Base-by-base conservation (phyloP, 2,888 invertebrate species). In the Phyllotreta cruciferae region DNA sequence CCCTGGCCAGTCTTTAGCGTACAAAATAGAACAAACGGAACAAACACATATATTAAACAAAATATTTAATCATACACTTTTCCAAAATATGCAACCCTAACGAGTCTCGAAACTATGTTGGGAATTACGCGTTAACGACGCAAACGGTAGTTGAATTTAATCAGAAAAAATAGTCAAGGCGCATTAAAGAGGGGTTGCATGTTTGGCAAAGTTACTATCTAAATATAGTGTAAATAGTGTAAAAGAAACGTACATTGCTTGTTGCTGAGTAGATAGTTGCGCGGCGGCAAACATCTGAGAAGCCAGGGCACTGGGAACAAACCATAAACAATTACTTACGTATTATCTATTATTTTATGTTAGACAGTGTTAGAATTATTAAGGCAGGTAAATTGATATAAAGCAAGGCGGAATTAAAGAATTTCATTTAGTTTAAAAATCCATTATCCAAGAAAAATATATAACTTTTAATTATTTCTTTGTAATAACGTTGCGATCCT, bases 261-360 rank as follows among this genome's bases (percentile, higher is more conserved):
- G 93, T 87, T 93, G 93, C 87, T 93, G 93, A 85, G 92, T 90
- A 83, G 92, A 92, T 84, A 92, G 89, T 89, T 93, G 93, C 85
- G 90, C 89, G 87, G 89, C 89, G 85, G 92, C 93, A 88, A 92
- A 92, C 93, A 93, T 93, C 92, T 93, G 93, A 87, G 93, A 91
- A 90, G 93, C 93, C 89, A 94, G 93, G 90, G 93, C 93, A 92
- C 93, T 93, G 92, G 90, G 90, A 86, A 90, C 86, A 87, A 85
- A 85, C 77, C 77, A 79, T 62, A 77, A 60, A 74, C 66, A 71
- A 72, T 77, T 75, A 77, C 76, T 77, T 74, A 74, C 72, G 70
- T 24, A 24, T 24, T 24, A 24, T 24, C 24, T 24, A 24, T 24
- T 24, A 24, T 24, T 24, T 24, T 24, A 24, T 24, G n/a, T n/a